Conservation (phyloP, 2,113 vertebrate genomes). For the Larimichthys polyactis region DNA sequence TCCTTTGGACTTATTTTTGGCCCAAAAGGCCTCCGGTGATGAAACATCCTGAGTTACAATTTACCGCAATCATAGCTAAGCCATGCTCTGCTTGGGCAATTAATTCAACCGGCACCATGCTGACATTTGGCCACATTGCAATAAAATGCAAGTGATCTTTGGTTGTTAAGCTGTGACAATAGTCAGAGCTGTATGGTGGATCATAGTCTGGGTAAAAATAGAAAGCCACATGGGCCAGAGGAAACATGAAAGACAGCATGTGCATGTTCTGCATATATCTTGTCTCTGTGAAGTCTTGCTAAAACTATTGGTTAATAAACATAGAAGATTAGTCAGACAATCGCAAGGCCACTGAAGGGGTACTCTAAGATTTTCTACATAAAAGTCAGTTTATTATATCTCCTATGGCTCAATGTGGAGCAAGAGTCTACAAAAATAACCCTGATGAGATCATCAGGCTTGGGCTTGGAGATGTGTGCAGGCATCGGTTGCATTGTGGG, state of each 20-base stretch:
- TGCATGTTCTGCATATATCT: conserved; percentile 22
- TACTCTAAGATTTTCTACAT: background rate
- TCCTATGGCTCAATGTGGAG: background rate
- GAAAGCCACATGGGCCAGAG: conserved; percentile 9
- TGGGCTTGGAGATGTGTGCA: background rate
- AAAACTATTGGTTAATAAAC: background rate
- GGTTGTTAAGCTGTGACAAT: conserved; percentile 36
- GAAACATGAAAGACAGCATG: conserved; percentile 18
- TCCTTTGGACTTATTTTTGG: conserved; percentile 44
- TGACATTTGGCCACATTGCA: conserved; percentile 39
- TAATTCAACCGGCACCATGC: conserved; percentile 32
- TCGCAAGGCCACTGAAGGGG: background rate
- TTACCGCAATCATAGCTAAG: conserved; percentile 36
- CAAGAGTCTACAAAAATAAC: background rate
- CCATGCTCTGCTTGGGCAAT: conserved; percentile 46
- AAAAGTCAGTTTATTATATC: background rate
- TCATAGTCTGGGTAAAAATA: conserved; percentile 16
- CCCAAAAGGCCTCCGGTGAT: conserved; percentile 44
- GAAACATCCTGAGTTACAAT: conserved; percentile 49
- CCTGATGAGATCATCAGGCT: background rate
- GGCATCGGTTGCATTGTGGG: background rate
- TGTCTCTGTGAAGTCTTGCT: background rate
- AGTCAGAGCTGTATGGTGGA: background rate
- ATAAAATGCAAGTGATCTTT: conserved; percentile 55
- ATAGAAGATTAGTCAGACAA: background rate